These are phyloP conservation scores for Diarsia rubi DNA, from an alignment of 2,888 invertebrate species.

Conservation along the genomic window DNA sequence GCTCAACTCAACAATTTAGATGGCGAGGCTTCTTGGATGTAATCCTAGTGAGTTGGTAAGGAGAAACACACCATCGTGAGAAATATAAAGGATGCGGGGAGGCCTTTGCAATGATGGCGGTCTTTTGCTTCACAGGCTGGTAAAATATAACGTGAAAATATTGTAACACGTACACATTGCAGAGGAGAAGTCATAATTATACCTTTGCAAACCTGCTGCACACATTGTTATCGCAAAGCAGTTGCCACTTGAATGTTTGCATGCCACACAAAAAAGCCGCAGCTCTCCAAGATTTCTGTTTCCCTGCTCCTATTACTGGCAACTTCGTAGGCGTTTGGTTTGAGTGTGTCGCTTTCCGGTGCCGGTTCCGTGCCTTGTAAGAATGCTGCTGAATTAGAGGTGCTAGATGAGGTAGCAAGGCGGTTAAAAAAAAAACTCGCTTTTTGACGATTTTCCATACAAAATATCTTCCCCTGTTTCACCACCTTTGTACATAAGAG, in stretches of 20 bases:
- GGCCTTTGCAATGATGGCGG: too few relatives aligned
- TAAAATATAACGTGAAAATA: too few relatives aligned
- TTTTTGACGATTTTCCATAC: too few relatives aligned
- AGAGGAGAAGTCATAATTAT: neutral
- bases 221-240: slow-evolving; percentile 6
- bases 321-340: slow-evolving; percentile 70
- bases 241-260: slow-evolving; percentile 2
- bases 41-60: too few relatives aligned
- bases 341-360: slow-evolving; percentile 71
- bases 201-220: neutral
- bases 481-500: too few relatives aligned
- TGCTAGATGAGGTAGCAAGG: slow-evolving; percentile 39
- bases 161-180: neutral
- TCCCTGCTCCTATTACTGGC: slow-evolving; percentile 69
- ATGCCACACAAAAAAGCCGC: slow-evolving; percentile 23
- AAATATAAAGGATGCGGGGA: too few relatives aligned
- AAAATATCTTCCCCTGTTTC: too few relatives aligned
- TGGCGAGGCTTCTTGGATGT: too few relatives aligned
- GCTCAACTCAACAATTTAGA: too few relatives aligned
- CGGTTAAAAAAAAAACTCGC: neutral
- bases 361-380: slow-evolving; percentile 28
- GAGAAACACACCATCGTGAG: too few relatives aligned
- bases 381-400: slow-evolving; percentile 17
- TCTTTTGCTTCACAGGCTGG: too few relatives aligned
- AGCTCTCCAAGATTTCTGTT: slow-evolving; percentile 48